These are phyloP conservation scores for Andrena camellia DNA, from an alignment of 2,888 invertebrate species.

Conservation along the genomic window DNA sequence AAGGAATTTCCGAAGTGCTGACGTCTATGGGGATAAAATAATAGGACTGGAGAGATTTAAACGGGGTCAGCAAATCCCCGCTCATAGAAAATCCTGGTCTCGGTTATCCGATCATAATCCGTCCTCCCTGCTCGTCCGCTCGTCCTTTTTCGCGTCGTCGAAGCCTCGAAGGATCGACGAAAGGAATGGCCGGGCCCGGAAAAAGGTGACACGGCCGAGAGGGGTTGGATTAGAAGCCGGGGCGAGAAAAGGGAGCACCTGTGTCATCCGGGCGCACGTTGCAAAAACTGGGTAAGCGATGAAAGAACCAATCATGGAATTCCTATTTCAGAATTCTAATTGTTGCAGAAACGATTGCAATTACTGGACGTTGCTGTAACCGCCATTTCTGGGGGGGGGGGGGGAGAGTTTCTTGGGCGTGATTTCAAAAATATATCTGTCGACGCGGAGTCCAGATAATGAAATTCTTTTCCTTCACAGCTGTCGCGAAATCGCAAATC, in stretches of 20 bases:
- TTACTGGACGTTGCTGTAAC: background rate
- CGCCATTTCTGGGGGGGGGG: too few species aligned
- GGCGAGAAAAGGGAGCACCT: slow-evolving; percentile 16
- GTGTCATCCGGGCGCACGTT: background rate
- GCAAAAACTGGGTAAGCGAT: slow-evolving; percentile 15
- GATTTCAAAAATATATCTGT: background rate
- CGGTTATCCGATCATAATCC: slow-evolving; percentile 70
- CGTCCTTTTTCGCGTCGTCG: slow-evolving; percentile 49
- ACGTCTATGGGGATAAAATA: slow-evolving; percentile 49
- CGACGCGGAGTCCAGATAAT: background rate
- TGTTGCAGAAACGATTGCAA: background rate
- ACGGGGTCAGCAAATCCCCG: slow-evolving; percentile 60
- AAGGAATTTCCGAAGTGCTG: slow-evolving; percentile 52
- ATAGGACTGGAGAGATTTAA: slow-evolving; percentile 57
- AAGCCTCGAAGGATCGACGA: slow-evolving; percentile 34
- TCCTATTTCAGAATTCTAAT: background rate
- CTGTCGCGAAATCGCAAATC: slow-evolving; percentile 73
- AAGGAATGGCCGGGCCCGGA: slow-evolving; percentile 36
- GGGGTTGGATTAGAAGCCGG: slow-evolving; percentile 36
- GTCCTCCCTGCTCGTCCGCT: slow-evolving; percentile 32
- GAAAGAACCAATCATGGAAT: background rate
- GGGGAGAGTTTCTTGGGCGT: too few species aligned
- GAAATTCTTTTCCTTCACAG: slow-evolving; percentile 64
- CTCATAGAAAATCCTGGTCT: slow-evolving; percentile 52
- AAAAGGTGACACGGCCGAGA: slow-evolving; percentile 33